Percentiles rank a stretch among this genome's conserved stretches.
Conservation (phyloP, 2,888 invertebrate species). For the Xestia c-nigrum region DNA sequence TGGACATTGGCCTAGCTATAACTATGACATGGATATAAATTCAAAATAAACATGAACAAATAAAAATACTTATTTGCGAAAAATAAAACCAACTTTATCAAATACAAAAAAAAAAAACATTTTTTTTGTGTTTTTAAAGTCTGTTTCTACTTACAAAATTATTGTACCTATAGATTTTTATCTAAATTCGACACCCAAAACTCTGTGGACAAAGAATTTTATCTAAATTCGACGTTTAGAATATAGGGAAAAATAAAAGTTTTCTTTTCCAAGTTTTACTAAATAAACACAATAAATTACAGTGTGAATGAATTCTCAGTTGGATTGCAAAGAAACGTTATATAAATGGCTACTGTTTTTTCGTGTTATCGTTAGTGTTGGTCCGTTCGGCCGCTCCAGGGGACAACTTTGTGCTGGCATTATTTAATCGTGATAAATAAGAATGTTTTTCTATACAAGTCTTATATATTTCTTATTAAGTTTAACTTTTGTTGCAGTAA, state of each 20-base stretch:
- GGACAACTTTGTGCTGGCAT: constrained; percentile 24
- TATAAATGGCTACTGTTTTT: constrained; percentile 42
- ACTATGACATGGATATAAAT: too few species aligned
- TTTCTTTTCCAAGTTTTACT: neutral
- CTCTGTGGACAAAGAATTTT: too few species aligned
- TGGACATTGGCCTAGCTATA: too few species aligned
- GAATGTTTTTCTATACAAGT: constrained; percentile 43
- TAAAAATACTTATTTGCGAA: too few species aligned
- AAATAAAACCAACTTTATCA: too few species aligned
- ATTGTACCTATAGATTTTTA: too few species aligned
- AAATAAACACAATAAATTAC: neutral
- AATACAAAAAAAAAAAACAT: too few species aligned
- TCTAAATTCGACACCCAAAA: too few species aligned
- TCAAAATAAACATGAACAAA: too few species aligned
- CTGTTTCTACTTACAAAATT: too few species aligned
- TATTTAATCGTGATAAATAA: constrained; percentile 22
- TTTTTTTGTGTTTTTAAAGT: too few species aligned
- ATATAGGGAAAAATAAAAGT: neutral
- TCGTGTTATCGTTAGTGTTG: constrained; percentile 53
- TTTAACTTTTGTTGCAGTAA: constrained; percentile 38
- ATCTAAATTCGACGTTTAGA: too few species aligned
- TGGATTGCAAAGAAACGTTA: constrained; percentile 49
- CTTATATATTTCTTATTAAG: constrained; percentile 21
- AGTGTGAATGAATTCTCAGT: constrained; percentile 45
- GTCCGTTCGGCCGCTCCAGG: constrained; percentile 26